A percentile compares a stretch with the other conserved stretches of the same genome.
Evolutionary conservation across 2,113 vertebrate species (phyloP).

Genomic region (Myotis yumanensis): DNA sequence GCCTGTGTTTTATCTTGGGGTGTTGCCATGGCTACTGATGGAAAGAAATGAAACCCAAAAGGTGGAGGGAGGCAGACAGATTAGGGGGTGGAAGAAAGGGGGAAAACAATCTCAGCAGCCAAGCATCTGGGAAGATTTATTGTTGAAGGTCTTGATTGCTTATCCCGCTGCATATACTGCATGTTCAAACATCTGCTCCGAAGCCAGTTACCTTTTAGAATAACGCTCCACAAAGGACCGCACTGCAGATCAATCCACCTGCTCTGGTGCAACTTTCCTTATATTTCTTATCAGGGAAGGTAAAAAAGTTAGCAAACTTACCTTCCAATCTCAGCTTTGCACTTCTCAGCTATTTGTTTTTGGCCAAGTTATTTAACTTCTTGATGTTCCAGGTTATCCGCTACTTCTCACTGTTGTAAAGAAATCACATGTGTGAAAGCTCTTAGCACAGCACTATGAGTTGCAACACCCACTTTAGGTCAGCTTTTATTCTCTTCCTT

Average conservation of each 20-base stretch:
- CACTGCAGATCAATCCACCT: neutral
- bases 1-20: constrained; percentile 70
- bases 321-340: neutral
- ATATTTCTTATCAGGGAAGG: neutral
- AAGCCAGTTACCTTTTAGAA: neutral
- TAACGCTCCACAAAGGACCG: neutral
- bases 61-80: constrained; percentile 62
- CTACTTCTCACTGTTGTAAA: neutral
- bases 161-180: neutral
- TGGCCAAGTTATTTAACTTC: neutral
- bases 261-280: neutral
- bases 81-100: constrained; percentile 1
- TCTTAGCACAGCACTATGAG: neutral
- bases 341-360: neutral
- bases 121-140: constrained; percentile 28
- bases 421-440: neutral
- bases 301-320: neutral
- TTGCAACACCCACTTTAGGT: neutral
- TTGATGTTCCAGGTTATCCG: neutral
- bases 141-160: neutral
- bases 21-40: constrained; percentile 84
- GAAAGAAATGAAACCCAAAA: constrained; percentile 72
- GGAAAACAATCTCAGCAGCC: constrained; percentile 39
- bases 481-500: constrained; percentile 12
- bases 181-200: neutral